phyloP scores from a whole-genome alignment of 2,888 invertebrate species.

The Diogma glabrata region DNA sequence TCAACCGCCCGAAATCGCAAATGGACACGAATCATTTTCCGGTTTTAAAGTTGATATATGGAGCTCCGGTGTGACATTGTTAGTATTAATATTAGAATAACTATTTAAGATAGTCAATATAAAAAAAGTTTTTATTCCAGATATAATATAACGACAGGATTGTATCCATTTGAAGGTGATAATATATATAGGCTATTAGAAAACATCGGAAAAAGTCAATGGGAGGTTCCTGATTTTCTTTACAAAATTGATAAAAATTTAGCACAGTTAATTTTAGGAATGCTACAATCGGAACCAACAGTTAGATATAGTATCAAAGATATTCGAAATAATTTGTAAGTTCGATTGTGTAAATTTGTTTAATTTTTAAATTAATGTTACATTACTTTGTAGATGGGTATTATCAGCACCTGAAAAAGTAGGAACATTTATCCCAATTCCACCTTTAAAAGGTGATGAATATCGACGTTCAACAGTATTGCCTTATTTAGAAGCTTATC shows the following conservation, averaged over 20 bases:
- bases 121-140: slow-evolving; percentile 37
- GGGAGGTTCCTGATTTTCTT: slow-evolving; percentile 61
- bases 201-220: slow-evolving; percentile 83
- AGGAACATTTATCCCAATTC: slow-evolving; percentile 52
- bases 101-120: not conserved
- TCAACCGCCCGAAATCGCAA: slow-evolving; percentile 97
- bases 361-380: not conserved
- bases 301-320: slow-evolving; percentile 67
- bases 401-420: slow-evolving; percentile 32
- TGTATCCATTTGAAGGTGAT: slow-evolving; percentile 96
- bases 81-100: slow-evolving; percentile 34
- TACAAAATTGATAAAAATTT: slow-evolving; percentile 60
- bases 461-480: slow-evolving; percentile 80
- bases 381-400: slow-evolving; percentile 29
- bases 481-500: slow-evolving; percentile 80
- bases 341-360: slow-evolving; percentile 20
- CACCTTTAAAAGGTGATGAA: slow-evolving; percentile 66
- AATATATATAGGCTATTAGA: slow-evolving; percentile 92
- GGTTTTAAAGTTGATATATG: slow-evolving; percentile 98
- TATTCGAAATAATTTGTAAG: slow-evolving; percentile 68
- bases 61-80: slow-evolving; percentile 97
- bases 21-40: slow-evolving; percentile 81
- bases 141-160: slow-evolving; percentile 90
- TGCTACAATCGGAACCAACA: slow-evolving; percentile 74
- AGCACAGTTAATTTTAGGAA: slow-evolving; percentile 61